Conservation (phyloP, 2,888 invertebrate genomes). For the Drosophila nr. medialis region DNA sequence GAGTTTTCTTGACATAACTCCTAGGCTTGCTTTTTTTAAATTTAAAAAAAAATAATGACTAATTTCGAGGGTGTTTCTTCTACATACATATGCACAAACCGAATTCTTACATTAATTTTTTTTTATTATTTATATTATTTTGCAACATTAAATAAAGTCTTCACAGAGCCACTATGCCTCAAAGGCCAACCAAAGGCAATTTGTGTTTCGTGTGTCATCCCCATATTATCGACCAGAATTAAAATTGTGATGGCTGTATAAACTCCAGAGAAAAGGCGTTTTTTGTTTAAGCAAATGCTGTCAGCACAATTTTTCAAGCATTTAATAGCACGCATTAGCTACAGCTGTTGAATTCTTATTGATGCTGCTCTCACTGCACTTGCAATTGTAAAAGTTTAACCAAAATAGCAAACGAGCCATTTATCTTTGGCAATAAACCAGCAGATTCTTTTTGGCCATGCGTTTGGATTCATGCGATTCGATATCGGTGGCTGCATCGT, state of each 20-base stretch:
- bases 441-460: constrained; percentile 41
- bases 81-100: no score
- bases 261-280: no score
- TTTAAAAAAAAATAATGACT: no score
- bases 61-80: no score
- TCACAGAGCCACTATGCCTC: background rate
- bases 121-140: no score
- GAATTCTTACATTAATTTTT: no score
- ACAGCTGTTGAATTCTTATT: constrained; percentile 11
- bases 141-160: background rate
- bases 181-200: background rate
- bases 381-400: constrained; percentile 30
- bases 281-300: no score
- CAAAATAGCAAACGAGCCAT: constrained; percentile 20
- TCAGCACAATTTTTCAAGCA: background rate
- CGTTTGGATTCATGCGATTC: constrained; percentile 33
- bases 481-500: constrained; percentile 2
- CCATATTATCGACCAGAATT: background rate
- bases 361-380: background rate
- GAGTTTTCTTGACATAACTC: no score
- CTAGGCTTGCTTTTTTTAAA: no score
- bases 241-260: background rate
- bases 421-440: constrained; percentile 34
- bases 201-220: background rate
- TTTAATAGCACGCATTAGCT: constrained; percentile 3